These are phyloP conservation scores for Ctenicera cuprea DNA, from an alignment of 2,888 invertebrate species.

Conservation along the genomic window DNA sequence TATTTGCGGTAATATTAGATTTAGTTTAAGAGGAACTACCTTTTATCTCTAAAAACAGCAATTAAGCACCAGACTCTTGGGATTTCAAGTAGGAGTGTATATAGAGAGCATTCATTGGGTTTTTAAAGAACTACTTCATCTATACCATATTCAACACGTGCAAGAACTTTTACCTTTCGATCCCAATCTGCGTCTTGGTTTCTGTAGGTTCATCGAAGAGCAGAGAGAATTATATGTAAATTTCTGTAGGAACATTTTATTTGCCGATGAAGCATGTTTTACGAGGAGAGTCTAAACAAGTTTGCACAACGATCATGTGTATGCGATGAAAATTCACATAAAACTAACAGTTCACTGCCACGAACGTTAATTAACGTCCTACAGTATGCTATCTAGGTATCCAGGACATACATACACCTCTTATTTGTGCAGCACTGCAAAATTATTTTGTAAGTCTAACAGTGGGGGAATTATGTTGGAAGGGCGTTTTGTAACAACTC, in stretches of 20 bases:
- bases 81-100: background rate
- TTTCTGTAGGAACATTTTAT: background rate
- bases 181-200: background rate
- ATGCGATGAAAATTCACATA: slow-evolving; percentile 3
- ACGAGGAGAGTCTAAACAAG: background rate
- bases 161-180: slow-evolving; percentile 19
- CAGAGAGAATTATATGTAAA: background rate
- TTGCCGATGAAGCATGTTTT: background rate
- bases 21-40: too few relatives aligned
- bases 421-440: too few relatives aligned
- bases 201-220: background rate
- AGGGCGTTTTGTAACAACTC: too few relatives aligned
- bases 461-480: too few relatives aligned
- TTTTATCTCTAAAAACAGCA: too few relatives aligned
- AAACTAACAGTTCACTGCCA: too few relatives aligned
- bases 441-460: too few relatives aligned
- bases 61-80: too few relatives aligned
- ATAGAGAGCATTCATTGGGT: background rate
- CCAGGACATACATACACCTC: too few relatives aligned
- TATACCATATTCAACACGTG: background rate
- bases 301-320: background rate
- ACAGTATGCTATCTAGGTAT: too few relatives aligned
- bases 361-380: too few relatives aligned
- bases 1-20: background rate
- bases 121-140: slow-evolving; percentile 6